Evolutionary conservation across 1,140 invertebrate genomes (phyloP).

Genomic region (Coenobita brevimanus): DNA sequence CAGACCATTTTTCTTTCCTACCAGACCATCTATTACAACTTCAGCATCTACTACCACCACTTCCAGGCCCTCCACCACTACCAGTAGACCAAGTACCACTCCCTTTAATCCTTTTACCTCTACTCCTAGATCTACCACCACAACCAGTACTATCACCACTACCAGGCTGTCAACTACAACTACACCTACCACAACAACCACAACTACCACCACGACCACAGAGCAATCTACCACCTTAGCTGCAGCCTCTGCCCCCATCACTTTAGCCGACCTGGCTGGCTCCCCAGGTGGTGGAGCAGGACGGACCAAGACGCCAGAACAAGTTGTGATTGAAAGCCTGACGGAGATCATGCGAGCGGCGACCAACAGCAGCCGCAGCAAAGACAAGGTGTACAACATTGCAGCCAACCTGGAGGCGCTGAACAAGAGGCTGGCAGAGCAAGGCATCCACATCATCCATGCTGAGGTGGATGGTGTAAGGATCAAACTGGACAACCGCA

Average conservation of each 20-base stretch:
- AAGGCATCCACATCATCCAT: slow-evolving; percentile 54
- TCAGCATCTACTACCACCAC: too few relatives aligned
- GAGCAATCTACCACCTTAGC: neutral
- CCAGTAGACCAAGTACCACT: too few relatives aligned
- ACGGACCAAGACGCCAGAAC: slow-evolving; percentile 28
- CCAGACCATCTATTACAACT: too few relatives aligned
- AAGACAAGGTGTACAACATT: slow-evolving; percentile 48
- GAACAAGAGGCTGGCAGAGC: slow-evolving; percentile 41
- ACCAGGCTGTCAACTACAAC: neutral
- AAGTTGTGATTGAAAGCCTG: slow-evolving; percentile 50
- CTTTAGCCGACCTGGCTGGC: neutral
- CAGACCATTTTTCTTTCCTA: too few relatives aligned
- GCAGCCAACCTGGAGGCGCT: slow-evolving; percentile 36
- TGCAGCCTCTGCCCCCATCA: neutral
- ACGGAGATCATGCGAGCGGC: slow-evolving; percentile 56
- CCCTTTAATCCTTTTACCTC: too few relatives aligned
- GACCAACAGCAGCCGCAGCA: slow-evolving; percentile 50
- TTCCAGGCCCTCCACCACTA: too few relatives aligned
- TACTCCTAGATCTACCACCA: too few relatives aligned
- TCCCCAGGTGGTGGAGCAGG: too few relatives aligned
- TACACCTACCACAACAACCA: neutral
- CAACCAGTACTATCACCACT: neutral
- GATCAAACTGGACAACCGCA: slow-evolving; percentile 52
- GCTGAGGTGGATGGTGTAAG: slow-evolving; percentile 50
- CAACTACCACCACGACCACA: neutral